A percentile compares a stretch with the other conserved stretches of the same genome.
phyloP scores from a whole-genome alignment of 1,140 invertebrate genomes.

The Zaprionus davidi region DNA sequence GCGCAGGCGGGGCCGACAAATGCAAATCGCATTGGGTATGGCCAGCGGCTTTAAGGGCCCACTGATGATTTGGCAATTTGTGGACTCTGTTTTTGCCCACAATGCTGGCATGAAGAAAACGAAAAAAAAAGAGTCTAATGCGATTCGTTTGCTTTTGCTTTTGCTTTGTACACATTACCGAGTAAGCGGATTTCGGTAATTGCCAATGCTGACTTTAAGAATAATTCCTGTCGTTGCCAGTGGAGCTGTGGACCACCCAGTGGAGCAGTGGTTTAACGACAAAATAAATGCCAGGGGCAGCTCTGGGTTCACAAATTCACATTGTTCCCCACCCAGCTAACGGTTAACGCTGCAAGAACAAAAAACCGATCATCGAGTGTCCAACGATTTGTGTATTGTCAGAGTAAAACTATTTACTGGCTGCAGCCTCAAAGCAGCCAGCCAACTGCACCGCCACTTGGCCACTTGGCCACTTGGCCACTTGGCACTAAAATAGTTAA shows the following conservation, averaged over 20 bases:
- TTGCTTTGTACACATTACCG: slow-evolving; percentile 54
- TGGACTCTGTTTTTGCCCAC: slow-evolving; percentile 31
- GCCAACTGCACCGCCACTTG: slow-evolving; percentile 12
- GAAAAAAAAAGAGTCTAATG: slow-evolving; percentile 43
- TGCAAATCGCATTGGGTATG: slow-evolving; percentile 54
- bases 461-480: slow-evolving; percentile 13
- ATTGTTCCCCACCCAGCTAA: slow-evolving; percentile 43
- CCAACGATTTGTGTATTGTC: slow-evolving; percentile 41
- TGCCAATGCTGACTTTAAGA: slow-evolving; percentile 52
- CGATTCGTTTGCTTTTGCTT: slow-evolving; percentile 32
- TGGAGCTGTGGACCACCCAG: slow-evolving; percentile 56
- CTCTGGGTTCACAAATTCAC: slow-evolving; percentile 60
- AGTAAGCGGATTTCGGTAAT: slow-evolving; percentile 77
- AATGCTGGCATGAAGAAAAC: neutral
- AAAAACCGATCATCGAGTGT: slow-evolving; percentile 45
- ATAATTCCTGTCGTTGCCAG: slow-evolving; percentile 36
- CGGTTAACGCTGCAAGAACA: slow-evolving; percentile 47
- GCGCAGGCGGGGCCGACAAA: slow-evolving; percentile 40
- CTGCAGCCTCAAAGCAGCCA: neutral
- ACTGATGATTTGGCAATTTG: slow-evolving; percentile 74
- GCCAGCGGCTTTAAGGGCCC: slow-evolving; percentile 53
- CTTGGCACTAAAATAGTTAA: slow-evolving; percentile 6
- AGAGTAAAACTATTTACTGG: slow-evolving; percentile 20
- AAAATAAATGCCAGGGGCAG: slow-evolving; percentile 64
- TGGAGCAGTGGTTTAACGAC: slow-evolving; percentile 60